Percentiles rank a stretch among this genome's conserved stretches.
phyloP scores from a whole-genome alignment of 2,113 vertebrate genomes.

The Puffinus mauretanicus region DNA sequence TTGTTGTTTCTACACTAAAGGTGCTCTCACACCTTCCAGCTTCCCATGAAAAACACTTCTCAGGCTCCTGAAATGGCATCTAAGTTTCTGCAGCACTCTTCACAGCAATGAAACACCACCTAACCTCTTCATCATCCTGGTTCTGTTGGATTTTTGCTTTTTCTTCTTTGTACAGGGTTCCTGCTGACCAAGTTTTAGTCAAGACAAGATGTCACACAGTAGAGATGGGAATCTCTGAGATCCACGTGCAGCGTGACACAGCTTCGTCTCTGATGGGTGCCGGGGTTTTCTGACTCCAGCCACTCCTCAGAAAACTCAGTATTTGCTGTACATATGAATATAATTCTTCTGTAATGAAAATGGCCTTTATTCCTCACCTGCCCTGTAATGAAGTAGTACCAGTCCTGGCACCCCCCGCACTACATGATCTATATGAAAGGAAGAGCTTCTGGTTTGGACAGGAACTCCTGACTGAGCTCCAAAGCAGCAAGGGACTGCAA shows the following conservation, averaged over 20 bases:
- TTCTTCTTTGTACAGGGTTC: not conserved
- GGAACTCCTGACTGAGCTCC: not conserved
- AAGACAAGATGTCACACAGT: not conserved
- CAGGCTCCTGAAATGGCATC: not conserved
- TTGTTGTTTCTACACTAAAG: not conserved
- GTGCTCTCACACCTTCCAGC: not conserved
- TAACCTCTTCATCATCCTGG: not conserved
- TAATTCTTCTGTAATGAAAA: not conserved
- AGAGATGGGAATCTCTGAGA: not conserved
- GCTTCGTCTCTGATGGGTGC: not conserved
- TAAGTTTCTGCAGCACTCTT: not conserved
- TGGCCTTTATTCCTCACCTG: not conserved
- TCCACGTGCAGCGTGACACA: accelerated
- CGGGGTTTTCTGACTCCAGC: not conserved
- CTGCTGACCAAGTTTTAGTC: not conserved
- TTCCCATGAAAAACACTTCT: not conserved
- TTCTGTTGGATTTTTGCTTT: not conserved
- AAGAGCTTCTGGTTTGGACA: not conserved
- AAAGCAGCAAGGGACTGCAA: not conserved
- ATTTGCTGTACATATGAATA: not conserved
- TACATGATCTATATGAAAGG: not conserved
- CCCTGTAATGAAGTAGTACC: not conserved
- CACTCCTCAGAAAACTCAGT: not conserved
- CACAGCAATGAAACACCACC: not conserved
- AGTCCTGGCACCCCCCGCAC: not conserved